Conservation (phyloP, 2,797 vertebrate genomes). For the Diceros bicornis region DNA sequence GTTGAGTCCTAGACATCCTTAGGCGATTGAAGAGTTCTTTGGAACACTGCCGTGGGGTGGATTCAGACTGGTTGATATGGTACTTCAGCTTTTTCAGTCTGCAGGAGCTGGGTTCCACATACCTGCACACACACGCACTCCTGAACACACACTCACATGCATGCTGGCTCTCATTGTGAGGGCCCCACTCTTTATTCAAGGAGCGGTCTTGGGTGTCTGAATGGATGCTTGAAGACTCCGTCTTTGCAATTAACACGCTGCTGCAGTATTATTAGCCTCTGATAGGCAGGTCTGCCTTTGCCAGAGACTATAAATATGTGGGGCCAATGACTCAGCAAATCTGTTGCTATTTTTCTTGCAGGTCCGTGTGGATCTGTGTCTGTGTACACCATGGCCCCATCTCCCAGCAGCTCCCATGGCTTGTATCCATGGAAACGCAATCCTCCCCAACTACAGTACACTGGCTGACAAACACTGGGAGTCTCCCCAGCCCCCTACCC, state of each 20-base stretch:
- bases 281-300: slow-evolving; percentile 82
- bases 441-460: slow-evolving; percentile 65
- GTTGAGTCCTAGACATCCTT: slow-evolving; percentile 6
- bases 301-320: slow-evolving; percentile 85
- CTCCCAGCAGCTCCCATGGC: slow-evolving; percentile 79
- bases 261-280: slow-evolving; percentile 86
- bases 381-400: slow-evolving; percentile 78
- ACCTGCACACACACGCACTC: not conserved
- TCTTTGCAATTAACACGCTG: slow-evolving; percentile 84
- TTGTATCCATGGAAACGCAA: slow-evolving; percentile 88
- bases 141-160: not conserved
- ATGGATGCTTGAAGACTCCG: slow-evolving; percentile 79
- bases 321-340: slow-evolving; percentile 88
- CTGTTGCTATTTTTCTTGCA: slow-evolving; percentile 83
- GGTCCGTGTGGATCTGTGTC: slow-evolving; percentile 81
- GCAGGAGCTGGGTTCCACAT: not conserved
- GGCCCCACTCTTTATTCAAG: slow-evolving; percentile 75
- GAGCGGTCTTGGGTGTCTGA: slow-evolving; percentile 52
- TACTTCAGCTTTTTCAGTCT: not conserved
- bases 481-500: slow-evolving; percentile 72
- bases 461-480: slow-evolving; percentile 73
- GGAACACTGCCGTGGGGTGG: not conserved
- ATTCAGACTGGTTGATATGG: not conserved
- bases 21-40: not conserved
- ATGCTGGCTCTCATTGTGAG: not conserved